Base-by-base conservation (phyloP, 2,888 invertebrate species). In the Troglohyphantes excavatus region DNA sequence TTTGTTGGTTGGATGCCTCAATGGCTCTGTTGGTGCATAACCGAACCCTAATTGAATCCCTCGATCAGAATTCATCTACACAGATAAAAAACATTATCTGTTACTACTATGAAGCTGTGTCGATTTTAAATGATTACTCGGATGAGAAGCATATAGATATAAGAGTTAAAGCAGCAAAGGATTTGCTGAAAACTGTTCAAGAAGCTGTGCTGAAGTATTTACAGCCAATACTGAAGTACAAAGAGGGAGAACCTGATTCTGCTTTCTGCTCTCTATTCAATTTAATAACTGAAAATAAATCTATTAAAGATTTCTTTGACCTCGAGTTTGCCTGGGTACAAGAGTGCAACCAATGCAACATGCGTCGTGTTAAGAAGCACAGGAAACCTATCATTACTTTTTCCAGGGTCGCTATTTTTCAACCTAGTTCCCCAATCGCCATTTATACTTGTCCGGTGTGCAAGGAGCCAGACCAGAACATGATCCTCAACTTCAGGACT, bases 1-100 rank as follows among this genome's bases (percentile, higher is more conserved):
- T 67, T 43, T 89, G 88, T 43, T 89, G 88, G 88, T 61, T 89
- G 1, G 76, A 89, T 76, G 39, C 82, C 9, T 75, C 82, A 17
- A 63, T 89, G 82, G 33, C 88, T 5, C 59, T 89, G n/a, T 3
- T 89, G 3, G 68, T 61, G 1, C 75, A 89, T 6, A 89, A 89
- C 29, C 21, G 23, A 27, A 76, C 88, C 0, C 21, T 89, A 6
- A 11, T 39, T 5, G 7, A 29, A 5, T 19, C 23, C 2, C 11
- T 23, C 9, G n/a, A 43, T 0, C 2, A 21, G 0, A 19, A n/a
- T 13, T 6, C 0, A 11, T 21, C 53, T 1, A 17, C 82, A 11
- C 75, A 70, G n/a, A 23, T 76, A 26, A 17, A 13, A 1, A 63
- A 68, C 5, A 89, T 82, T 21, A 27, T 89, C 9, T 19, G 27